A percentile compares a stretch with the other conserved stretches of the same genome.
phyloP scores from a whole-genome alignment of 2,113 vertebrate genomes.

The Nestor notabilis region DNA sequence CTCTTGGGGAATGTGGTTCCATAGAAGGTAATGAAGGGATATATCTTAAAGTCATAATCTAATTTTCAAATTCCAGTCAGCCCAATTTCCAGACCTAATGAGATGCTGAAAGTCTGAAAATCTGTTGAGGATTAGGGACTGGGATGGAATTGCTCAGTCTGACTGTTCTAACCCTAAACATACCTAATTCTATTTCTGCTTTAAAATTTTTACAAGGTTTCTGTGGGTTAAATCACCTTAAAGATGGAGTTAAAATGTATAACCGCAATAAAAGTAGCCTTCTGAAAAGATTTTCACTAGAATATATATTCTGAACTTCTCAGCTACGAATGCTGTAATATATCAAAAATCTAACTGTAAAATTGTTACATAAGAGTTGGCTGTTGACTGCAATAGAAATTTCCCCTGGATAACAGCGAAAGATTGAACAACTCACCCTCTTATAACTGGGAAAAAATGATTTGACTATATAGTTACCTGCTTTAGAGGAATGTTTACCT shows the following conservation, averaged over 20 bases:
- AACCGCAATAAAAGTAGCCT: background rate
- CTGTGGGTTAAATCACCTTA: background rate
- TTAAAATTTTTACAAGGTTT: background rate
- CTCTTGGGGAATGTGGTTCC: conserved; percentile 23
- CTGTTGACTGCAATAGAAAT: background rate
- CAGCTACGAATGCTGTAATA: background rate
- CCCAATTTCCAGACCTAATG: conserved; percentile 47
- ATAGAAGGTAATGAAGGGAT: conserved; percentile 25
- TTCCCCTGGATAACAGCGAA: background rate
- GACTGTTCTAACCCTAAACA: conserved; percentile 19
- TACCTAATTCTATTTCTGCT: background rate
- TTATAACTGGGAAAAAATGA: background rate
- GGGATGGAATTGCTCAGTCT: conserved; percentile 34
- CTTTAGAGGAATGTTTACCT: conserved; percentile 25
- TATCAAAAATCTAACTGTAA: background rate
- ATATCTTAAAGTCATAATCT: conserved; percentile 47
- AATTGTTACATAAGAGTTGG: background rate
- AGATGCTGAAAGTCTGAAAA: conserved; percentile 35
- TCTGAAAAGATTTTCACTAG: background rate
- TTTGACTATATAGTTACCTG: conserved; percentile 9
- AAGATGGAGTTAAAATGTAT: background rate
- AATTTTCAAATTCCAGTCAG: conserved; percentile 33
- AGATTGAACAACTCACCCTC: background rate
- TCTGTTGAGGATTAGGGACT: conserved; percentile 39
- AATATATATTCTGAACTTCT: background rate